Percentiles rank a stretch among this genome's conserved stretches.
phyloP scores from a whole-genome alignment of 2,113 vertebrate genomes.

The Rutilus rutilus region DNA sequence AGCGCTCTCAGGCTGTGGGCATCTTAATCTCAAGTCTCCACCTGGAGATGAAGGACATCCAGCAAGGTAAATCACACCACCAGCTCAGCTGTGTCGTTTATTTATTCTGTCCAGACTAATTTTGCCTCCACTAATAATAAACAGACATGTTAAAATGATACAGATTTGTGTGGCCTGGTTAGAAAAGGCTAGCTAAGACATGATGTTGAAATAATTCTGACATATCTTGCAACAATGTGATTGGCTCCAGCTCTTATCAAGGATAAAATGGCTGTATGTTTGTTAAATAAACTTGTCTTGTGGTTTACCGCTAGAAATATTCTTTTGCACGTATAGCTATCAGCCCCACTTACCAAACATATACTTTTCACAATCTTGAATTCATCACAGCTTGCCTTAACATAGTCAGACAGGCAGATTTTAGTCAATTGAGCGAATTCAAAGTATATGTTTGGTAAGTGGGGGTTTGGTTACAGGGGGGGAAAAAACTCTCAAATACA shows the following conservation, averaged over 20 bases:
- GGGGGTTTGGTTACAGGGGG: not conserved
- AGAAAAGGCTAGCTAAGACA: conserved; percentile 10
- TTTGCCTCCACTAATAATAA: not conserved
- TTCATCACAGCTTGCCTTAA: conserved; percentile 3
- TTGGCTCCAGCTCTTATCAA: conserved; percentile 32
- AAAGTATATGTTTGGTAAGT: too few species aligned
- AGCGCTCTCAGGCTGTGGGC: conserved; percentile 93
- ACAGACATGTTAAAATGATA: conserved; percentile 22
- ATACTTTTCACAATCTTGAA: conserved; percentile 1
- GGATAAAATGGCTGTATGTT: conserved; percentile 22
- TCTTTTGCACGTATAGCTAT: not conserved
- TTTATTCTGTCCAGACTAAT: not conserved
- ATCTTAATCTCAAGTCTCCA: conserved; percentile 98
- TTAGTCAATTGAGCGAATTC: not conserved
- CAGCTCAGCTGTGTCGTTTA: not conserved
- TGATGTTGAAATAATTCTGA: conserved; percentile 35
- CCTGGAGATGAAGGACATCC: conserved; percentile 97
- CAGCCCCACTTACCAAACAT: not conserved
- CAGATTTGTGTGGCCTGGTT: conserved; percentile 19
- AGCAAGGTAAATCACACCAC: conserved; percentile 81
- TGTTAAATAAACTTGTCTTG: conserved; percentile 22
- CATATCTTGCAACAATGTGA: conserved; percentile 10
- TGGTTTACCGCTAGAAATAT: conserved; percentile 1
- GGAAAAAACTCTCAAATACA: not conserved
- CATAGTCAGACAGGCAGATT: not conserved